Percentiles rank a stretch among this genome's conserved stretches.
Evolutionary conservation across 2,113 vertebrate species (phyloP).

Genomic region (Tyto alba): DNA sequence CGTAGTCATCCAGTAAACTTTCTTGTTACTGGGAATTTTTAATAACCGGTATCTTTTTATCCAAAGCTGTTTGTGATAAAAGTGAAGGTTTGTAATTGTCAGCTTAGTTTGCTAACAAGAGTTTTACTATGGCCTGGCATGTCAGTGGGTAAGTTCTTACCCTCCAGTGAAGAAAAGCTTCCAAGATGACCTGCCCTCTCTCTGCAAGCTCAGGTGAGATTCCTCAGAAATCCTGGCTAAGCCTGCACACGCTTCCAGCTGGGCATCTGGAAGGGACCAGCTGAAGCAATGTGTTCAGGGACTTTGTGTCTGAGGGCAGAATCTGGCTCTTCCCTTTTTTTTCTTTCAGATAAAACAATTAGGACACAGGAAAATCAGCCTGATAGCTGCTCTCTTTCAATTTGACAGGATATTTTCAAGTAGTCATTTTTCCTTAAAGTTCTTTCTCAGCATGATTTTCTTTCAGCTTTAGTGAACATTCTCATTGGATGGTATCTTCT

Average conservation of each 20-base stretch:
- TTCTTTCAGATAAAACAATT: background rate
- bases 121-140: fast-evolving
- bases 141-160: background rate
- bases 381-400: background rate
- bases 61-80: background rate
- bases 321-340: background rate
- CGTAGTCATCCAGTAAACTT: background rate
- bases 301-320: background rate
- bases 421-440: background rate
- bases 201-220: background rate
- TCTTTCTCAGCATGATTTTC: background rate
- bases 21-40: background rate
- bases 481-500: background rate
- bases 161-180: background rate
- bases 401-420: background rate
- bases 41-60: too few relatives aligned
- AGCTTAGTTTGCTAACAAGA: background rate
- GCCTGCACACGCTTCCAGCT: background rate
- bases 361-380: background rate
- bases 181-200: background rate
- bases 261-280: background rate
- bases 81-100: background rate
- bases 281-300: background rate
- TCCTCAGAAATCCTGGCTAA: background rate
- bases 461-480: background rate